phyloP scores from a whole-genome alignment of 2,888 invertebrate species.

The Hirtodrosophila histrioides region DNA sequence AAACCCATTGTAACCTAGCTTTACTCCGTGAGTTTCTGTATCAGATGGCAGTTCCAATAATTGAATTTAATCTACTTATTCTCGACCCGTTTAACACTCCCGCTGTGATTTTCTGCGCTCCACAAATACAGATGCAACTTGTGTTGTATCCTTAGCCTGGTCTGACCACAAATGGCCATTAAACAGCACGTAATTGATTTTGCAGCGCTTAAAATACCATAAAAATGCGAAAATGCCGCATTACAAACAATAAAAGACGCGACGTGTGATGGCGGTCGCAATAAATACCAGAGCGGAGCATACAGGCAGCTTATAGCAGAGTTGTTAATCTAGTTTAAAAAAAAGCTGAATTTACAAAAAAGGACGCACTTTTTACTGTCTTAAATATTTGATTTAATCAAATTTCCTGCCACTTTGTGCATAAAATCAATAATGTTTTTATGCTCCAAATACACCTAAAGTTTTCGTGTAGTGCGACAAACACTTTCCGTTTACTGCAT shows the following conservation, averaged over 20 bases:
- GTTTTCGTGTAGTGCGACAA: too few relatives aligned
- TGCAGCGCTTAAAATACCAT: slow-evolving; percentile 57
- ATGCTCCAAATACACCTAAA: too few relatives aligned
- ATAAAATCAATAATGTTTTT: too few relatives aligned
- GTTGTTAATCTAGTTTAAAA: too few relatives aligned
- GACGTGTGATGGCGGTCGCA: slow-evolving; percentile 12
- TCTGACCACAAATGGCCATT: slow-evolving; percentile 38
- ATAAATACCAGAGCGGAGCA: slow-evolving; percentile 1
- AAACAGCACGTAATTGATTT: slow-evolving; percentile 61
- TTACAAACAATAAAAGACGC: slow-evolving; percentile 45
- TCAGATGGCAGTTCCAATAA: neutral
- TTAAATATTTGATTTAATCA: too few relatives aligned
- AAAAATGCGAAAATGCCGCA: slow-evolving; percentile 56
- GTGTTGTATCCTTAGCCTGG: neutral
- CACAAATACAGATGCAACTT: neutral
- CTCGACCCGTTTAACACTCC: neutral
- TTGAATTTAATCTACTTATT: neutral
- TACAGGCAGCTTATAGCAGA: slow-evolving; percentile 9
- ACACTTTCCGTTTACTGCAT: too few relatives aligned
- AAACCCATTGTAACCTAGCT: too few relatives aligned
- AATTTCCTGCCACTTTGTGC: too few relatives aligned
- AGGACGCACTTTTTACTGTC: too few relatives aligned
- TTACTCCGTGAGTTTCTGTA: too few relatives aligned
- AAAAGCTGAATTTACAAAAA: too few relatives aligned
- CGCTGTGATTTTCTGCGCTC: neutral